These are phyloP conservation scores for Pelvicachromis taeniatus DNA, from an alignment of 2,113 vertebrate species.

Conservation along the genomic window DNA sequence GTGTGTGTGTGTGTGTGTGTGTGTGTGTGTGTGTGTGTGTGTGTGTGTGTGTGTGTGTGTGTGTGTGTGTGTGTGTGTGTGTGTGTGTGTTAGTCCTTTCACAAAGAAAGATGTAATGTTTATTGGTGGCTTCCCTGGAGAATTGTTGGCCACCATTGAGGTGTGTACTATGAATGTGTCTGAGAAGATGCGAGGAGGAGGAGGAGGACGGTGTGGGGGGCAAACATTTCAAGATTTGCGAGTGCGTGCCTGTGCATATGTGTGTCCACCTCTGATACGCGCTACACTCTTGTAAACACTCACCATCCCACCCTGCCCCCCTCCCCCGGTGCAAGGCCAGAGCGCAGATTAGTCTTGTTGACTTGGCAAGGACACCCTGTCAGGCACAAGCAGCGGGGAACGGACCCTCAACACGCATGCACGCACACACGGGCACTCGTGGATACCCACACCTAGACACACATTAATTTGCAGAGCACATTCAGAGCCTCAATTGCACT, in stretches of 20 bases:
- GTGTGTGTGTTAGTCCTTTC: constrained; percentile 24
- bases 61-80: constrained; percentile 4
- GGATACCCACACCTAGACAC: constrained; percentile 4
- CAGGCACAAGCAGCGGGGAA: constrained; percentile 53
- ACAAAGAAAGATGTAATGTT: constrained; percentile 56
- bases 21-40: no score
- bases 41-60: no score
- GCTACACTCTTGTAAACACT: constrained; percentile 63
- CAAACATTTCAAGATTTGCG: constrained; percentile 22
- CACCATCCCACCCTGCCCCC: background rate
- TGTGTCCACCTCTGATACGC: constrained; percentile 45
- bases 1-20: background rate
- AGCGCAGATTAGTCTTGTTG: constrained; percentile 76
- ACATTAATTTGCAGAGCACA: constrained; percentile 27
- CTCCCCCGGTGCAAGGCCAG: constrained; percentile 56
- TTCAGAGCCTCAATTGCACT: constrained; percentile 32
- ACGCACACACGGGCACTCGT: background rate
- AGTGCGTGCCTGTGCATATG: constrained; percentile 5
- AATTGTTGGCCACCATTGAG: constrained; percentile 26
- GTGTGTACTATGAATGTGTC: background rate
- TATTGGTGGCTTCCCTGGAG: constrained; percentile 43
- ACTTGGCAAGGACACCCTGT: constrained; percentile 76
- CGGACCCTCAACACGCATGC: constrained; percentile 29
- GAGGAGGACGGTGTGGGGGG: background rate
- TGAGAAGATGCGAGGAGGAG: background rate